A percentile compares a stretch with the other conserved stretches of the same genome.
These are phyloP conservation scores for Eudasyphora cyanicolor DNA, from an alignment of 2,888 invertebrate genomes.

Conservation along the genomic window DNA sequence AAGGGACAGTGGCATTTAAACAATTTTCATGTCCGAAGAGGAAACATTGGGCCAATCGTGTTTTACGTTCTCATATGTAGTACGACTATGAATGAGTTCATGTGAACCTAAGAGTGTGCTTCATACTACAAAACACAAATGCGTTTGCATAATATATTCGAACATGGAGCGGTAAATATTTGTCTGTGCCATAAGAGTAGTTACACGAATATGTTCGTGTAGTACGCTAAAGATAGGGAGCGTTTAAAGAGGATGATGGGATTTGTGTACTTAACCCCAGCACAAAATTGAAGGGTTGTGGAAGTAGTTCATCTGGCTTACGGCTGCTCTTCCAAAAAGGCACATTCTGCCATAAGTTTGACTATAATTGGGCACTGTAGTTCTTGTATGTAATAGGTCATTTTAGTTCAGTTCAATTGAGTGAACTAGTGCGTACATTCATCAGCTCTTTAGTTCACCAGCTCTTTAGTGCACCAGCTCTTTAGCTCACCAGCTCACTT, in stretches of 20 bases:
- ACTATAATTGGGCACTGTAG: no score
- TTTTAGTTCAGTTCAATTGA: no score
- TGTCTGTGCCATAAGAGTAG: slow-evolving; percentile 22
- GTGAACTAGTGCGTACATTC: no score
- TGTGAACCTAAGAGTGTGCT: slow-evolving; percentile 53
- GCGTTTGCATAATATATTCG: slow-evolving; percentile 58
- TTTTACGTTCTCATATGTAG: slow-evolving; percentile 23
- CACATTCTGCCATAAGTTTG: no score
- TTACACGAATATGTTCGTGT: not conserved
- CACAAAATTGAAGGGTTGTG: not conserved
- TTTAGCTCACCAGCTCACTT: no score
- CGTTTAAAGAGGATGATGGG: not conserved
- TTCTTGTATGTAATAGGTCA: no score
- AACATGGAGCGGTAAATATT: slow-evolving; percentile 42
- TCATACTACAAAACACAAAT: slow-evolving; percentile 1
- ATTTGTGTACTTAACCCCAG: not conserved
- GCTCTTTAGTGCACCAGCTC: no score
- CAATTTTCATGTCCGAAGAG: slow-evolving; percentile 48
- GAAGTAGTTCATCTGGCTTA: no score
- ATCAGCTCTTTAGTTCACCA: no score
- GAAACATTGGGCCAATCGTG: slow-evolving; percentile 31
- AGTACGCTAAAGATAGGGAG: not conserved
- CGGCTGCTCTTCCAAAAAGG: no score
- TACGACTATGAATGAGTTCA: no score
- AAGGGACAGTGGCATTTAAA: slow-evolving; percentile 8